Evolutionary conservation across 2,113 vertebrate species (phyloP).

Genomic region (Andinoacara biseriatus): DNA sequence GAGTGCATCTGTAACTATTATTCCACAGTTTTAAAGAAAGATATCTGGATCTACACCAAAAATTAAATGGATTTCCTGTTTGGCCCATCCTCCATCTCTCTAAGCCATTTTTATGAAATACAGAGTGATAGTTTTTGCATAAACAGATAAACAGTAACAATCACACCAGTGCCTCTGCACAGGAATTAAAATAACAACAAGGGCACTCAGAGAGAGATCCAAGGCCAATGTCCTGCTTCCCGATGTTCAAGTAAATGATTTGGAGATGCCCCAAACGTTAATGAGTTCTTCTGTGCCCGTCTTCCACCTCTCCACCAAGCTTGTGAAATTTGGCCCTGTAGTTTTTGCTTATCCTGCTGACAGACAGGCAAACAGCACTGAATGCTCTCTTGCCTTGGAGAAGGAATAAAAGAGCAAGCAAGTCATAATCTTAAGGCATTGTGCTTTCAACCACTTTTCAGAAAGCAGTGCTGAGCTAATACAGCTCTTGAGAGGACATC

Average conservation of each 20-base stretch:
- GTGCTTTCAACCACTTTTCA: not conserved
- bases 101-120: not conserved
- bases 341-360: constrained; percentile 3
- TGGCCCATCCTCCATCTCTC: not conserved
- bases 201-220: not conserved
- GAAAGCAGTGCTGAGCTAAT: not conserved
- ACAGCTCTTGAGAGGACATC: not conserved
- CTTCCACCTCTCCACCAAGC: not conserved
- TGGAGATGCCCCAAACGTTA: not conserved
- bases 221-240: not conserved
- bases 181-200: not conserved
- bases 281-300: not conserved
- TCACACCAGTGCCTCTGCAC: not conserved
- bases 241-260: not conserved
- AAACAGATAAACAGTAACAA: not conserved
- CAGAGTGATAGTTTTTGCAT: not conserved
- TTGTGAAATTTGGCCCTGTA: not conserved
- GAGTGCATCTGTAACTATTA: not conserved
- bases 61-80: not conserved
- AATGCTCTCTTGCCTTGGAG: not conserved
- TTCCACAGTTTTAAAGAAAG: not conserved
- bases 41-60: not conserved
- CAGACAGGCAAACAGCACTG: not conserved
- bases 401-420: not conserved
- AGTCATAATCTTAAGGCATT: not conserved